phyloP scores from a whole-genome alignment of 92 coral and sea anemone genomes.

The Epizoanthus scotinus region DNA sequence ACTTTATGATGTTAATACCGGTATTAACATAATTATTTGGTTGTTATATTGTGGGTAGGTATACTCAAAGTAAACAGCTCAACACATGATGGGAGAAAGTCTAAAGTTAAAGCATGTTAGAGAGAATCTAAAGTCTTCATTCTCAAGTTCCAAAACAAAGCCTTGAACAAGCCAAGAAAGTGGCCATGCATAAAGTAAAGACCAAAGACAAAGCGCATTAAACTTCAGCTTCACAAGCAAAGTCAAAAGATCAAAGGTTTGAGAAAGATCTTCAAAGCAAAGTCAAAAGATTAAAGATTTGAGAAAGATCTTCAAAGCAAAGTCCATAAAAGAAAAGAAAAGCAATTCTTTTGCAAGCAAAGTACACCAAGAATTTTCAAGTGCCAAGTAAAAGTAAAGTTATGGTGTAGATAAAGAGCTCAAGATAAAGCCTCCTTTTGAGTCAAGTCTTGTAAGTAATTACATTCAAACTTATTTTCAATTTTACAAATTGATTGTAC shows the following conservation, averaged over 20 bases:
- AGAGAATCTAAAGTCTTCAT: constrained; percentile 20
- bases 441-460: constrained; percentile 4
- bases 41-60: constrained; percentile 41
- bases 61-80: constrained; percentile 12
- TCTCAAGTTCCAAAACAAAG: constrained; percentile 41
- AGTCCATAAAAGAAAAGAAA: constrained; percentile 26
- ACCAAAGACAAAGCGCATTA: constrained; percentile 31
- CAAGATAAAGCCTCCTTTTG: neutral
- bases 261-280: constrained; percentile 33
- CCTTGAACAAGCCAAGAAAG: constrained; percentile 37
- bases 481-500: neutral
- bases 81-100: constrained; percentile 45
- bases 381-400: constrained; percentile 44
- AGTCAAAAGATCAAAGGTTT: constrained; percentile 43
- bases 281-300: constrained; percentile 31
- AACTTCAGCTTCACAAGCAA: constrained; percentile 26
- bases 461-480: neutral
- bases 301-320: constrained; percentile 33
- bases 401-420: neutral
- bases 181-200: constrained; percentile 31
- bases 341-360: constrained; percentile 23
- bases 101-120: constrained; percentile 55
- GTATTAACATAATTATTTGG: constrained; percentile 26
- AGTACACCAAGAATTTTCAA: constrained; percentile 38
- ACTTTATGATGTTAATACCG: neutral